These are phyloP conservation scores for Drosophila monieri DNA, from an alignment of 2,888 invertebrate species.

Conservation along the genomic window DNA sequence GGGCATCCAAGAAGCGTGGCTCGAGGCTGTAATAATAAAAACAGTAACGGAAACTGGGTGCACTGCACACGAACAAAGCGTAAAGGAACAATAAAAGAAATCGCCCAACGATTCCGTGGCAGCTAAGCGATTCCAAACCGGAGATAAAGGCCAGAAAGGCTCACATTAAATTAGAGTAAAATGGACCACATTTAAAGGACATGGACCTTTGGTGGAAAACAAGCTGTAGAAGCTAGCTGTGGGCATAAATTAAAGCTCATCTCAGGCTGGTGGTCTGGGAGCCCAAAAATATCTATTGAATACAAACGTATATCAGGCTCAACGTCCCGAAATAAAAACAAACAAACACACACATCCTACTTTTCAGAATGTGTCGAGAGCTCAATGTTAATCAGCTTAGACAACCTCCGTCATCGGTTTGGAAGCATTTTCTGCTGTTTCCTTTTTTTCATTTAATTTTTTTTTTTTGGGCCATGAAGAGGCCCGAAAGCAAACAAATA, in stretches of 20 bases:
- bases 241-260: conserved; percentile 22
- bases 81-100: conserved; percentile 61
- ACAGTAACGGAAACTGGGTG: conserved; percentile 66
- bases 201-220: conserved; percentile 3
- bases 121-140: conserved; percentile 32
- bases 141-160: conserved; percentile 44
- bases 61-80: conserved; percentile 65
- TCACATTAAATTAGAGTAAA: conserved; percentile 48
- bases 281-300: conserved; percentile 33
- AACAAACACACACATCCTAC: conserved; percentile 34
- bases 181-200: conserved; percentile 40
- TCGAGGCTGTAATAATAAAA: conserved; percentile 73
- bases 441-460: conserved; percentile 40
- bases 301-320: conserved; percentile 15
- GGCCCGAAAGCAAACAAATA: conserved; percentile 43
- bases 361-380: conserved; percentile 32
- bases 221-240: neutral
- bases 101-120: conserved; percentile 67
- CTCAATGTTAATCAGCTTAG: conserved; percentile 74
- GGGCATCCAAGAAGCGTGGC: conserved; percentile 28
- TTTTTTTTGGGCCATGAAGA: conserved; percentile 19
- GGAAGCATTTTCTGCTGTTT: conserved; percentile 28
- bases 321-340: conserved; percentile 25
- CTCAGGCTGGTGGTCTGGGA: conserved; percentile 5
- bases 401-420: conserved; percentile 35